Evolutionary conservation across 2,888 invertebrate genomes (phyloP), one percentile per base, ranked within the genome.

Genomic region (Drosophila formosana): DNA sequence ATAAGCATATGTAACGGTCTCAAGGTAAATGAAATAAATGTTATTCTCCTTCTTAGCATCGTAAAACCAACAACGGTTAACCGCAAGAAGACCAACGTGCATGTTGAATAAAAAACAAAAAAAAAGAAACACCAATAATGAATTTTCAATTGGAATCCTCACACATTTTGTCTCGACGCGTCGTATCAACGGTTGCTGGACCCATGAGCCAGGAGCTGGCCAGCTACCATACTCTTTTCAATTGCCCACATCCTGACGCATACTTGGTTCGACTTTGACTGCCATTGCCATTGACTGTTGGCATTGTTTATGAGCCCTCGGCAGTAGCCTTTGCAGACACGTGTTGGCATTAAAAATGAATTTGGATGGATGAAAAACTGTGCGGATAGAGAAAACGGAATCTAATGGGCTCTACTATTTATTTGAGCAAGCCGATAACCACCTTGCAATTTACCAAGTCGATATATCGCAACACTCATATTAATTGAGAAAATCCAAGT

Each of bases 271-370:
- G 3, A 3, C n/a, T 11, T 45, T 34, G 60, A 66, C 64, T 63
- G 63, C 69, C 75, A 75, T 80, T 57, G 63, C 69, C 75, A 75
- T 80, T 57, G 78, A 70, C 73, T 69, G 53, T 51, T 66, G 56
- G 63, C 71, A 83, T 82, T 83, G 76, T 82, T 82, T 82, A 86
- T 68, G 81, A 71, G 71, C 74, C 67, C 56, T 60, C 32, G 58
- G 78, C 67, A 80, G 63, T 70, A 49, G 69, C 69, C 58, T 65
- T 72, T 62, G 72, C 61, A 78, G 34, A 64, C 79, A 79, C 79
- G 79, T 80, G 79, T 62, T 80, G 67, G 68, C 80, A 79, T 79
- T 80, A 83, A 83, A 84, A 83, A 84, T 87, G 78, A 80, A 82
- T 80, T 82, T 76, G 80, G 73, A 66, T 60, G 56, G 53, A 32